Percentiles rank a stretch among this genome's conserved stretches.
Evolutionary conservation across 2,113 vertebrate species (phyloP).

Genomic region (Ornithorhynchus anatinus): DNA sequence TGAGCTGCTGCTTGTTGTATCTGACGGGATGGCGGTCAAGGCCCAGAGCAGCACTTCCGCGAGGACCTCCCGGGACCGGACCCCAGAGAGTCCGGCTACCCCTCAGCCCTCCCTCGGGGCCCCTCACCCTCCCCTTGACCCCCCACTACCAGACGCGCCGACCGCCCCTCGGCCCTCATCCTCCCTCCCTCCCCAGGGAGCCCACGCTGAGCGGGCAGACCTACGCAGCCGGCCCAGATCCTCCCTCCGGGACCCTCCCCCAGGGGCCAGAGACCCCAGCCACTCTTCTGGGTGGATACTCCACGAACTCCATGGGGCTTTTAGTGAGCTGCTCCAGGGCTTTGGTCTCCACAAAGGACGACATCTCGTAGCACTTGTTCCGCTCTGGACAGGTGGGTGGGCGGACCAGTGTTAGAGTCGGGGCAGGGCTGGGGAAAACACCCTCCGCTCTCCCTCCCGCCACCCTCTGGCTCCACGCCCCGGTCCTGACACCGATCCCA

Average conservation of each 20-base stretch:
- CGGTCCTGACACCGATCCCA: neutral
- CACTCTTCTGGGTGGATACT: conserved; percentile 76
- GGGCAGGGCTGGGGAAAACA: neutral
- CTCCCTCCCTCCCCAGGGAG: neutral
- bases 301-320: conserved; percentile 85
- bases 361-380: conserved; percentile 89
- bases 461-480: neutral
- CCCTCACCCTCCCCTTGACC: neutral
- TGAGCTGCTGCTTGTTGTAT: conserved; percentile 93
- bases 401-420: neutral
- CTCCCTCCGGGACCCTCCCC: accelerated
- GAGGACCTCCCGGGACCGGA: neutral
- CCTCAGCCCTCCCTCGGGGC: accelerated
- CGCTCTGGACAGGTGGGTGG: conserved; percentile 68
- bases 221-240: accelerated
- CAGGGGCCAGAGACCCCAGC: accelerated
- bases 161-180: neutral
- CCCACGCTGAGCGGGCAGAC: accelerated
- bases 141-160: too few species aligned
- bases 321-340: conserved; percentile 86
- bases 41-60: neutral
- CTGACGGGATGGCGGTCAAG: conserved; percentile 66
- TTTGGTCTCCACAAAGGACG: conserved; percentile 91
- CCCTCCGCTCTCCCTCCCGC: neutral
- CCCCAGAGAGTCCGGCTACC: too few species aligned